Evolutionary conservation across 1,140 invertebrate genomes (phyloP).

Genomic region (Aphidius gifuensis): DNA sequence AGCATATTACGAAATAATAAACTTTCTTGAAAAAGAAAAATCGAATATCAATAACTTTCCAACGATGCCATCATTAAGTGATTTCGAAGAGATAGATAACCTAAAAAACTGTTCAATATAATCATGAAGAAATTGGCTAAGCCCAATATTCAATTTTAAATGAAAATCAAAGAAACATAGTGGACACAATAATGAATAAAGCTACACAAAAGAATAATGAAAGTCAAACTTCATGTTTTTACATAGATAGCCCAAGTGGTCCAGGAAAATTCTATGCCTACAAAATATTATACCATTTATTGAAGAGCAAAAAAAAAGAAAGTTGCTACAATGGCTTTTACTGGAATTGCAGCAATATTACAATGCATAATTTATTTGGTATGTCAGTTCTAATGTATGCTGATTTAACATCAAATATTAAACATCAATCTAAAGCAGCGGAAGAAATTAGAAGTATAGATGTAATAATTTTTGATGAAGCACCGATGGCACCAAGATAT

Average conservation of each 20-base stretch:
- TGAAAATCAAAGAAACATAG: slow-evolving; percentile 14
- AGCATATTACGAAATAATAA: slow-evolving; percentile 19
- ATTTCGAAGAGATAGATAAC: slow-evolving; percentile 25
- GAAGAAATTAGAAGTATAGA: slow-evolving; percentile 23
- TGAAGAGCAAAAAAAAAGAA: slow-evolving; percentile 19
- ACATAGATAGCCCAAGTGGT: no score
- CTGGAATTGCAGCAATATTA: slow-evolving; percentile 34
- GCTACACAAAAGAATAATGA: slow-evolving; percentile 1
- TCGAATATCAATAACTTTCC: slow-evolving; percentile 10
- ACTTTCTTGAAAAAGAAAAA: slow-evolving; percentile 14
- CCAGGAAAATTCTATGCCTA: no score
- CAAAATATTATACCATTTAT: slow-evolving; percentile 18
- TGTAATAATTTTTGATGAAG: slow-evolving; percentile 36
- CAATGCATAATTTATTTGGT: slow-evolving; percentile 28
- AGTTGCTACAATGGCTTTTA: slow-evolving; percentile 27
- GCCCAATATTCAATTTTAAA: slow-evolving; percentile 17
- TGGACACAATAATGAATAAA: slow-evolving; percentile 8
- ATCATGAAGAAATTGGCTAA: slow-evolving; percentile 6
- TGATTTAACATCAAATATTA: slow-evolving; percentile 27
- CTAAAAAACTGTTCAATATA: slow-evolving; percentile 13
- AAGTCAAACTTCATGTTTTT: slow-evolving; percentile 14
- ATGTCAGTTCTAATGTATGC: slow-evolving; percentile 24
- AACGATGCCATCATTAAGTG: slow-evolving; percentile 25
- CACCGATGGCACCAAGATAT: not conserved
- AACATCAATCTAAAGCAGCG: slow-evolving; percentile 33